Conservation (phyloP, 2,113 vertebrate species). For the rat (Rattus norvegicus) region DNA sequence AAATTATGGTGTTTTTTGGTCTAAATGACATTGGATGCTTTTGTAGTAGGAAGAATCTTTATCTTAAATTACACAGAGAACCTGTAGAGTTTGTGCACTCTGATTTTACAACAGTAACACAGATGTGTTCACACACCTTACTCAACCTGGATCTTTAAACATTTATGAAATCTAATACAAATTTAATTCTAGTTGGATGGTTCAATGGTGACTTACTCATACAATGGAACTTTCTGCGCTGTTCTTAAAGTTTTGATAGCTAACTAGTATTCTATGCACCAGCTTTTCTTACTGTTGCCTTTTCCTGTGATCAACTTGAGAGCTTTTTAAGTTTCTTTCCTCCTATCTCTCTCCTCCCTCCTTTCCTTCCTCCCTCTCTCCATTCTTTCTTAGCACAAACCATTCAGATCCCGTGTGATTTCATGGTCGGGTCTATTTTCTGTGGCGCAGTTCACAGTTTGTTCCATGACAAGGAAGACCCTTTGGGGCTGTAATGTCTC, state of each 20-base stretch:
- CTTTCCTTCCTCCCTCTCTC: not conserved
- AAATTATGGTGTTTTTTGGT: not conserved
- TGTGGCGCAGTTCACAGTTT: not conserved
- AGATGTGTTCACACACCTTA: not conserved
- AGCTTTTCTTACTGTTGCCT: not conserved
- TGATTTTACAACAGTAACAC: not conserved
- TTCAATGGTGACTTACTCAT: not conserved
- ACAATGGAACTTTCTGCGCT: not conserved
- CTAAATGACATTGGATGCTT: not conserved
- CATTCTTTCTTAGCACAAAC: not conserved
- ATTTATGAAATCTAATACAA: not conserved
- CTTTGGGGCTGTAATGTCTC: not conserved
- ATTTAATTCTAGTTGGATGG: conserved; percentile 12
- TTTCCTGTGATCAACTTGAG: not conserved
- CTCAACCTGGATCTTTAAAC: not conserved
- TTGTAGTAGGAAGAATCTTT: not conserved
- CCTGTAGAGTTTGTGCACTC: not conserved
- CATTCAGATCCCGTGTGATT: not conserved
- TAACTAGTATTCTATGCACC: not conserved
- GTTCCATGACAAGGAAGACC: not conserved
- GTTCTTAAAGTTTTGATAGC: not conserved
- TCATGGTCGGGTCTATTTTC: not conserved
- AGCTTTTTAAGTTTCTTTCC: not conserved
- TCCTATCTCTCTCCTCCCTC: not conserved
- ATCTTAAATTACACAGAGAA: not conserved